Conservation (phyloP, 2,113 vertebrate species). For the Myotis brandtii region DNA sequence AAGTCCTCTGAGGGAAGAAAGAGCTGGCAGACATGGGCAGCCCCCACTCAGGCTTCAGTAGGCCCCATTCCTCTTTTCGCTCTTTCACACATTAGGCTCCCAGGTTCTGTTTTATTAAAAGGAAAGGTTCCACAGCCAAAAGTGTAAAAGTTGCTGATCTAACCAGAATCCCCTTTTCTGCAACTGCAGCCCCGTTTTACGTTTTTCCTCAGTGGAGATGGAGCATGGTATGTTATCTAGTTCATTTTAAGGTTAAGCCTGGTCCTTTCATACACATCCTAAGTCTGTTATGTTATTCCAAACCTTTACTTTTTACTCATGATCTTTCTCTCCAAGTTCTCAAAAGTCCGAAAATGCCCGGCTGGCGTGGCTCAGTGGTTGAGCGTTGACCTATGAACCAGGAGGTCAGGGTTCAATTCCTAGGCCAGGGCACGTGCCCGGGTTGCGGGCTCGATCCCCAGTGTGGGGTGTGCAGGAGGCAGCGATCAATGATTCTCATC, state of each 20-base stretch:
- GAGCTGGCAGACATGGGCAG: not conserved
- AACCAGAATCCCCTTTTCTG: slow-evolving; percentile 27
- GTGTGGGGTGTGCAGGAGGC: too few species aligned
- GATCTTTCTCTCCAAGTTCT: not conserved
- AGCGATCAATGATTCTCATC: too few species aligned
- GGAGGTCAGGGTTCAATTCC: too few species aligned
- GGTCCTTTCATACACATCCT: not conserved
- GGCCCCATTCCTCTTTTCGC: not conserved
- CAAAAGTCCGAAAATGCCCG: not conserved
- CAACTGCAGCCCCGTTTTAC: not conserved
- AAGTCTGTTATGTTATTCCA: not conserved
- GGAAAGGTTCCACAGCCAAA: not conserved
- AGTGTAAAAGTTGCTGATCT: slow-evolving; percentile 5
- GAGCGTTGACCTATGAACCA: too few species aligned
- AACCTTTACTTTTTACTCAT: not conserved
- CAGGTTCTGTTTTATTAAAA: not conserved
- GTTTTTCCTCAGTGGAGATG: not conserved
- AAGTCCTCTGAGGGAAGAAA: not conserved
- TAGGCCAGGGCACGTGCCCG: too few species aligned
- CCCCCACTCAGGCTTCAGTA: not conserved
- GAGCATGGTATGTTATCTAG: not conserved
- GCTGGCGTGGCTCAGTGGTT: too few species aligned
- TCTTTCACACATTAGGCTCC: not conserved
- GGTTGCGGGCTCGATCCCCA: too few species aligned
- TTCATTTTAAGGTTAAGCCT: not conserved